Percentiles rank a stretch among this genome's conserved stretches.
Conservation (phyloP, 2,113 vertebrate species). For the Pelmatolapia mariae region DNA sequence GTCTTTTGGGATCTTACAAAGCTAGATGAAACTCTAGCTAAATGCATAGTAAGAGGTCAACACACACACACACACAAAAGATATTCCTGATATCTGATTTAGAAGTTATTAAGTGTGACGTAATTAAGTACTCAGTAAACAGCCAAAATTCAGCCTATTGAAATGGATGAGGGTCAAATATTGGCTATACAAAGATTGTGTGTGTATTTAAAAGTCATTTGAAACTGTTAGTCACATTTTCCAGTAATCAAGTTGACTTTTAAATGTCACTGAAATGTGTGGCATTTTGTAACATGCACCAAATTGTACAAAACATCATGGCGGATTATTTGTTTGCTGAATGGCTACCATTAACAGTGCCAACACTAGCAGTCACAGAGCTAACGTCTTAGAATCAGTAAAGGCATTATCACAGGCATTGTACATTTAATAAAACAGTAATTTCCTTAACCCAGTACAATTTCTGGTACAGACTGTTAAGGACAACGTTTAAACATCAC, state of each 20-base stretch:
- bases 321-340: neutral
- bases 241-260: neutral
- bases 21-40: too few relatives aligned
- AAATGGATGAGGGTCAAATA: neutral
- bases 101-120: neutral
- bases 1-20: too few relatives aligned
- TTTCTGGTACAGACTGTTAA: neutral
- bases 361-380: neutral
- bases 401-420: neutral
- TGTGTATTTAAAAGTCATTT: neutral
- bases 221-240: neutral
- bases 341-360: neutral
- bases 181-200: neutral
- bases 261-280: neutral
- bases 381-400: neutral
- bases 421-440: neutral
- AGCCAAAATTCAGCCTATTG: neutral
- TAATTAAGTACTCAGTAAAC: neutral
- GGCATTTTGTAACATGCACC: neutral
- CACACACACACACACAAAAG: neutral
- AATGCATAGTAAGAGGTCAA: neutral
- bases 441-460: neutral
- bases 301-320: neutral
- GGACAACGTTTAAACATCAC: neutral
- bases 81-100: neutral